Conservation (phyloP, 1,140 invertebrate species). For the Homarus americanus region DNA sequence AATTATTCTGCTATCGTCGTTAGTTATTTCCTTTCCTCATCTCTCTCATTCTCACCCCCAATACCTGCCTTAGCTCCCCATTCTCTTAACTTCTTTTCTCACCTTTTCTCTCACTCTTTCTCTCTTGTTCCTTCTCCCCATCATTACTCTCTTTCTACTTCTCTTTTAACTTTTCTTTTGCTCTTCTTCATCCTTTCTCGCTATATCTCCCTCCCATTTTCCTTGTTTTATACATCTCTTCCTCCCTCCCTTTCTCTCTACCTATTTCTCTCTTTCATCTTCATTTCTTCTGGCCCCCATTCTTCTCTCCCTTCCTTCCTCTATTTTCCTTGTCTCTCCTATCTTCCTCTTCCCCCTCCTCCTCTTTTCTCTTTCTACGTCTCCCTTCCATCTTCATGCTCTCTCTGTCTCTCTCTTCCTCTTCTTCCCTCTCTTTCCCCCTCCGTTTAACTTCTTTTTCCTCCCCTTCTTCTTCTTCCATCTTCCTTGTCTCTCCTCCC, state of each 20-base stretch:
- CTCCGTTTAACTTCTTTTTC: neutral
- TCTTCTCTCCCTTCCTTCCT: neutral
- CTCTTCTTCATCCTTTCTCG: neutral
- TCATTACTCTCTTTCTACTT: neutral
- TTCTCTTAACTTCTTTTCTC: too few species aligned
- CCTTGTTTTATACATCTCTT: too few species aligned
- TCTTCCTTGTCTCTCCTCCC: constrained; percentile 15
- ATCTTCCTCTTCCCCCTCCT: neutral
- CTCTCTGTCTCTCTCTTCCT: constrained; percentile 22
- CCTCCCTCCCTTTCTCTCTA: neutral
- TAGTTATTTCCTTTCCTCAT: neutral
- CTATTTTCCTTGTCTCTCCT: neutral
- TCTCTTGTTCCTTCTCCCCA: constrained; percentile 5
- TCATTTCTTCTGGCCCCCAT: neutral
- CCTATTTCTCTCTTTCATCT: neutral
- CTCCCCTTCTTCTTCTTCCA: neutral
- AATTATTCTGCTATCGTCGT: too few species aligned
- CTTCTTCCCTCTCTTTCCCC: neutral
- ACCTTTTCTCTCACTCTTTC: neutral
- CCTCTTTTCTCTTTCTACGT: neutral
- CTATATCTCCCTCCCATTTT: constrained; percentile 12
- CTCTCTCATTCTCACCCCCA: neutral
- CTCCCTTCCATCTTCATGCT: neutral
- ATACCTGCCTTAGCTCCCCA: neutral
- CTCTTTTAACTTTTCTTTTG: neutral